Conservation (phyloP, 1,140 invertebrate species). For the Pogonomyrmex barbatus region DNA sequence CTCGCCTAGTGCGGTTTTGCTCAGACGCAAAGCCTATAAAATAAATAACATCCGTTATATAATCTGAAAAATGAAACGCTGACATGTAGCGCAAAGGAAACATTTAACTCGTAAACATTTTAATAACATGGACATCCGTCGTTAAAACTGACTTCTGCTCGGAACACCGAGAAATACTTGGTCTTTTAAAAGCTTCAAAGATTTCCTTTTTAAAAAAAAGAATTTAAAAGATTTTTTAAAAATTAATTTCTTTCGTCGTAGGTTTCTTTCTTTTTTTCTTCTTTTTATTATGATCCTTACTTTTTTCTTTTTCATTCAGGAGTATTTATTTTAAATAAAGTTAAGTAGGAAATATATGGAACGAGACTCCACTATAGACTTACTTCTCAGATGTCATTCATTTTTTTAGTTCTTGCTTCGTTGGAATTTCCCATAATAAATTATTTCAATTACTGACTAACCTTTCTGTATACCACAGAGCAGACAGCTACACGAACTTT, state of each 20-base stretch:
- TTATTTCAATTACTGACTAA: constrained; percentile 67
- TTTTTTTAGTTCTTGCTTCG: not conserved
- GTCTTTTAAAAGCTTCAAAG: not conserved
- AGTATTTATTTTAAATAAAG: not conserved
- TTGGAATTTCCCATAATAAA: not conserved
- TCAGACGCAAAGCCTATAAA: constrained; percentile 87
- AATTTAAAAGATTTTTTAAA: not conserved
- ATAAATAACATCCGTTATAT: constrained; percentile 25
- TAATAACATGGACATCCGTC: not conserved
- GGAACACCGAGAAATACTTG: not conserved
- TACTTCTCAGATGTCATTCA: not conserved
- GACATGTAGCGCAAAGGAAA: not conserved
- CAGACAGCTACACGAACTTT: constrained; percentile 88
- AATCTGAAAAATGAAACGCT: not conserved
- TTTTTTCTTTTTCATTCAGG: not conserved
- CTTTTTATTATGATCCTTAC: not conserved
- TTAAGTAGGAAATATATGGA: too few species aligned
- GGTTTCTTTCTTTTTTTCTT: not conserved
- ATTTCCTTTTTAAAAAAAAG: not conserved
- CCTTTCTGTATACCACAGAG: constrained; percentile 90
- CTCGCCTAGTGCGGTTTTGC: constrained; percentile 89
- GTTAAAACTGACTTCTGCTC: not conserved
- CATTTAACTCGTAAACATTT: not conserved
- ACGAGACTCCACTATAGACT: not conserved
- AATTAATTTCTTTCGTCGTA: not conserved